These are phyloP conservation scores for Cepaea nemoralis DNA, from an alignment of 1,140 invertebrate genomes.

Conservation along the genomic window DNA sequence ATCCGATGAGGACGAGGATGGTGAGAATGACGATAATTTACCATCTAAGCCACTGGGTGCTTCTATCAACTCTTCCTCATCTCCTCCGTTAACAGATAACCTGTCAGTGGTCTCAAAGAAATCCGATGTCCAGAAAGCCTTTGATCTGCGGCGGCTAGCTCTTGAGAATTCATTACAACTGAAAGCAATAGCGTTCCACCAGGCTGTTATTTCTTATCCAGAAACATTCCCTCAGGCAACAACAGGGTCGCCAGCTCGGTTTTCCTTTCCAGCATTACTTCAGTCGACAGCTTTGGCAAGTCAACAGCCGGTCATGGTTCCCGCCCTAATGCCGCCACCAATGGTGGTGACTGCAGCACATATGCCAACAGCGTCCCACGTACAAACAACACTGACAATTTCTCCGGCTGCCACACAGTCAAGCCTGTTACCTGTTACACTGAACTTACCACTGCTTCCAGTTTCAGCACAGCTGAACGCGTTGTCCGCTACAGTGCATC, in stretches of 20 bases:
- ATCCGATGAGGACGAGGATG: neutral
- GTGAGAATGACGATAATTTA: neutral
- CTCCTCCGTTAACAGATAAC: neutral
- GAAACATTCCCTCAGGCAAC: neutral
- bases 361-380: neutral
- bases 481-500: neutral
- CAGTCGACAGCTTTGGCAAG: neutral
- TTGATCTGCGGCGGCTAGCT: neutral
- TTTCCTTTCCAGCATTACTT: neutral
- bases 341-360: neutral
- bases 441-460: neutral
- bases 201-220: neutral
- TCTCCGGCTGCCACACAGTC: neutral
- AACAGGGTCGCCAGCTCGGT: neutral
- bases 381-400: neutral
- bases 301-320: neutral
- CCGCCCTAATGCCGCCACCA: neutral
- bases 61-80: neutral
- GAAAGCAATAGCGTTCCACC: neutral
- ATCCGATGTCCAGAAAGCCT: neutral
- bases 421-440: neutral
- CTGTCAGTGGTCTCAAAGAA: neutral
- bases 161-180: neutral
- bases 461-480: neutral
- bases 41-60: neutral